These are phyloP conservation scores for Hydrolagus colliei DNA, from an alignment of 2,797 vertebrate species.

Conservation along the genomic window DNA sequence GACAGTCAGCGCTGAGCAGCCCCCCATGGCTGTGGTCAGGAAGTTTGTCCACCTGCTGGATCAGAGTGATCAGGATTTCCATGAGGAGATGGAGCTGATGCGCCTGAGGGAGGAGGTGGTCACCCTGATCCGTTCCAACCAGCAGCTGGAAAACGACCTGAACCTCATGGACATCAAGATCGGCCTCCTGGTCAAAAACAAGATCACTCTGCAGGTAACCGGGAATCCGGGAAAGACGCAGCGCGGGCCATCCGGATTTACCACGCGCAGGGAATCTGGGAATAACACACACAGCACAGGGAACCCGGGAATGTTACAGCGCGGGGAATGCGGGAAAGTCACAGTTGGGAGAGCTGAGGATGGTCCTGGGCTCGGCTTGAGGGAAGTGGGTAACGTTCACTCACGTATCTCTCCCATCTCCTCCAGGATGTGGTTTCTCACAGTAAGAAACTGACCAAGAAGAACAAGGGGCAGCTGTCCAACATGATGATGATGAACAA, in stretches of 20 bases:
- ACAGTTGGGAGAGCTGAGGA: background rate
- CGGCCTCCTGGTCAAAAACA: conserved; percentile 92
- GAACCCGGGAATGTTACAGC: too few relatives aligned
- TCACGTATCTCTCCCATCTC: conserved; percentile 19
- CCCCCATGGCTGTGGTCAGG: conserved; percentile 89
- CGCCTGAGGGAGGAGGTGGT: conserved; percentile 86
- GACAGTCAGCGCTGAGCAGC: conserved; percentile 80
- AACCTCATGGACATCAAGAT: conserved; percentile 99
- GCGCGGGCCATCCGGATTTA: background rate
- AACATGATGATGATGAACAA: conserved; percentile 98
- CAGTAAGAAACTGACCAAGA: conserved; percentile 95
- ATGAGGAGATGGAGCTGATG: conserved; percentile 94
- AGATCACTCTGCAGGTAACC: conserved; percentile 82
- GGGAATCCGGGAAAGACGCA: background rate
- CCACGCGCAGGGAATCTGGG: background rate
- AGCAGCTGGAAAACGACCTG: conserved; percentile 93
- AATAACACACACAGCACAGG: background rate
- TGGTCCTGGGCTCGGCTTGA: too few relatives aligned
- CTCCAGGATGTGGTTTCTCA: conserved; percentile 89
- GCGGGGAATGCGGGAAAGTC: background rate
- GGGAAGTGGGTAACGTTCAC: background rate
- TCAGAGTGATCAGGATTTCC: conserved; percentile 96
- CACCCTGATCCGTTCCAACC: conserved; percentile 92
- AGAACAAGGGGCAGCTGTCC: conserved; percentile 90
- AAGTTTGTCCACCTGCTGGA: conserved; percentile 95